Evolutionary conservation across 1,140 invertebrate species (phyloP), one percentile per base, ranked within the genome.

Genomic region (Oedothorax gibbosus): DNA sequence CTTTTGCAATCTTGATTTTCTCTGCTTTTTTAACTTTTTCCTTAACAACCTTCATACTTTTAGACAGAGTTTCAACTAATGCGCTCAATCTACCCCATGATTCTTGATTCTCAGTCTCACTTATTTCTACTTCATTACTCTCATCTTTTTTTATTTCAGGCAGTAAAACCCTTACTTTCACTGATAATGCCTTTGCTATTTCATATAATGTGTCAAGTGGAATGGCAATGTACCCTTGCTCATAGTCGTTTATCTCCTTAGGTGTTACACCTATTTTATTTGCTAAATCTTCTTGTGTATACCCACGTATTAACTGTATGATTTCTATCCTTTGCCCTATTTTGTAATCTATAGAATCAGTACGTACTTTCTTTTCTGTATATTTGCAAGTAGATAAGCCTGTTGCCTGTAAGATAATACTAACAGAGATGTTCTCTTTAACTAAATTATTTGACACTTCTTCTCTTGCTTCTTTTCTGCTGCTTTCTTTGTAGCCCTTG

Each of bases 181-280:
- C 68, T 71, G 68, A 71, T 71, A 71, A 71, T 71, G 68, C 68
- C 68, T 71, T 9, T 71, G 68, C 68, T 71, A 71, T 71, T 53
- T 71, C 51, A 71, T 71, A 71, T 71, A 71, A 71, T 71, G 35
- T 71, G 35, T 71, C 68, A 71, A 71, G 68, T 71, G 68, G 68
- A 71, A 71, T 53, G 68, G 68, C 68, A 50, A 71, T 71, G 51
- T 71, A 53, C 68, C 68, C 68, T 71, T 71, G 68, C 51, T 71
- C 68, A 71, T 71, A 71, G 68, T 9, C 9, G 51, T 71, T 2
- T 71, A 71, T 9, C 8, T 71, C 51, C 68, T 71, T 2, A 71
- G 68, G 68, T 71, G 68, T 71, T 71, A 53, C 8, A 71, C 68
- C 68, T 4, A 71, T 53, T 71, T 71, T 71, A 71, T 49, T 50